Base-by-base conservation (phyloP, 2,797 vertebrate genomes). In the Lemur catta region DNA sequence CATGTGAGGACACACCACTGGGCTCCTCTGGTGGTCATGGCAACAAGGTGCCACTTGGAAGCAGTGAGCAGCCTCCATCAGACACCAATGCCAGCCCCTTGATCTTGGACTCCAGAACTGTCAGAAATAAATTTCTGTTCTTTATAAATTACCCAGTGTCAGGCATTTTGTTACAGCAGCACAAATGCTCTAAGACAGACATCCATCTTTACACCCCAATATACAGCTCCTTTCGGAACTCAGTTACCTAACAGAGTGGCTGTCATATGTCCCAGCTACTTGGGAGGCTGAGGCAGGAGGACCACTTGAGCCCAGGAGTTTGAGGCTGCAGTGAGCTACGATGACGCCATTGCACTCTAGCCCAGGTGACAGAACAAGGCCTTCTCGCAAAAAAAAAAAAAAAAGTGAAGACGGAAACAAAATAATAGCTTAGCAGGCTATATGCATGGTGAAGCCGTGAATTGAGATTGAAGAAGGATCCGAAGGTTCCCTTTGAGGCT, bases 401-500 rank as follows among this genome's bases (percentile, higher is more conserved):
- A 52, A 7, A 52, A 55, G 18, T 7, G 52, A 55, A 7, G 55
- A 24, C 82, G 3, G 48, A 43, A 11, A 72, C 13, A 22, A 72
- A 61, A 78, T n/a, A 35, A 52, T 46, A 20, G 63, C n/a, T 48
- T 17, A 17, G 24, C 48, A 38, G 38, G 8, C 8, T 61, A 48
- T 72, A 7, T n/a, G 11, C n/a, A 0, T 30, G 38, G 35, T 1
- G 28, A 91, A 30, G 38, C 43, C 1, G 2, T 50, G 24, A 65
- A 7, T 4, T 55, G 17, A 69, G 35, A 28, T 30, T 22, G 11
- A n/a, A 18, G 12, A 35, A 75, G 26, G 46, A 41, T 24, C 46
- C 8, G 4, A 4, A 4, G 9, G 10, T 24, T 33, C 20, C 26
- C 13, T 15, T 1, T 38, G 15, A 20, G 26, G 26, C 15, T 2